Evolutionary conservation across 1,140 invertebrate species (phyloP).

Genomic region (Meloidogyne floridensis): DNA sequence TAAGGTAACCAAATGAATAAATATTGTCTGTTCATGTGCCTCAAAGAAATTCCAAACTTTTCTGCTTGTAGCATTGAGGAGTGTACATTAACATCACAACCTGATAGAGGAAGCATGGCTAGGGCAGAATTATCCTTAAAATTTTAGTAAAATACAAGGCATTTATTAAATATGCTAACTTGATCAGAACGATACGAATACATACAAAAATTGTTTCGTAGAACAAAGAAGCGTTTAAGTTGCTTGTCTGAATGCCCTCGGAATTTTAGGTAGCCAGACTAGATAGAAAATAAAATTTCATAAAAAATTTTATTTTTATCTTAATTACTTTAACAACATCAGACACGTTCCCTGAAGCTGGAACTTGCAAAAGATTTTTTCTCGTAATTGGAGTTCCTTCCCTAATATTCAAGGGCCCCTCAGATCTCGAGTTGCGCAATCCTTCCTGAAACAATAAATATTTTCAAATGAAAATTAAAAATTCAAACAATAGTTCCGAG

Average conservation of each 20-base stretch:
- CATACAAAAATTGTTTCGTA: slow-evolving; percentile 63
- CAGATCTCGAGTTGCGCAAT: slow-evolving; percentile 14
- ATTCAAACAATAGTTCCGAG: slow-evolving; percentile 1
- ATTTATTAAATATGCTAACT: slow-evolving; percentile 21
- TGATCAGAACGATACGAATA: slow-evolving; percentile 55
- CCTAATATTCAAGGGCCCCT: background rate
- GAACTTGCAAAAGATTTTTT: slow-evolving; percentile 21
- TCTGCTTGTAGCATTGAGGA: slow-evolving; percentile 25
- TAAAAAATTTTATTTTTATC: background rate
- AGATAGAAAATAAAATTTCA: slow-evolving; percentile 24
- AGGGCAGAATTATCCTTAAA: slow-evolving; percentile 47
- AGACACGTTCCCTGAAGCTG: background rate
- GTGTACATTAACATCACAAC: slow-evolving; percentile 45
- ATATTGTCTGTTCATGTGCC: slow-evolving; percentile 46
- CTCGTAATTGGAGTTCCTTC: background rate
- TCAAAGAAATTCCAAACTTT: slow-evolving; percentile 42
- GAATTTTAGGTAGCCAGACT: slow-evolving; percentile 49
- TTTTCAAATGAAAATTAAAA: background rate
- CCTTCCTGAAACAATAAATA: slow-evolving; percentile 13
- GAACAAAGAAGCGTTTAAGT: slow-evolving; percentile 56
- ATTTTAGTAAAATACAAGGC: slow-evolving; percentile 9
- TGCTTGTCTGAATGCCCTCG: slow-evolving; percentile 42
- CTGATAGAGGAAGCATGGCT: slow-evolving; percentile 50
- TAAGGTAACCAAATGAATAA: slow-evolving; percentile 13
- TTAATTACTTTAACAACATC: slow-evolving; percentile 4